Evolutionary conservation across 1,140 invertebrate genomes (phyloP), one percentile per base, ranked within the genome.

Genomic region (Nasonia vitripennis): DNA sequence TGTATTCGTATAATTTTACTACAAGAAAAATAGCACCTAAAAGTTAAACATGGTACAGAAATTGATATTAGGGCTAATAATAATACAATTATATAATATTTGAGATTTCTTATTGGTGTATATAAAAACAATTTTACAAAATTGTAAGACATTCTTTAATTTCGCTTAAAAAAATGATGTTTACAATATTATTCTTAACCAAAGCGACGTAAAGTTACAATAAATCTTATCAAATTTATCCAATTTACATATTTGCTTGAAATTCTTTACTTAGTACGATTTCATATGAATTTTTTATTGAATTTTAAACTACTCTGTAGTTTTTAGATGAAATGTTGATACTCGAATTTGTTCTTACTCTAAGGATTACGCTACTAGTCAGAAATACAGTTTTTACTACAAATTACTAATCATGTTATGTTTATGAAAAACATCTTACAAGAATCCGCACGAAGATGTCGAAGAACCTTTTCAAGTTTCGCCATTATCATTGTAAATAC

Each of bases 401-500:
- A 55, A 62, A 67, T 14, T 20, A 73, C 27, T 74, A 73, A 27
- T 51, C 51, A 11, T n/a, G 27, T 68, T 10, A 14, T 68, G 48
- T 12, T 17, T 67, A 20, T n/a, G 67, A 75, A 62, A 77, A 23
- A 48, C 78, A 45, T 31, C 45, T 83, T 74, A 62, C n/a, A 27
- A 77, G 23, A 78, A 78, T 11, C 27, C 48, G 41, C 10, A 37
- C 14, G 31, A 1, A 10, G 20, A 48, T 6, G 17, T 62, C 48
- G 67, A 14, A 51, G 27, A 75, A 27, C 34, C 74, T 82, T 14
- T 12, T 77, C 51, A n/a, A 27, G 23, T 45, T 27, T 45, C 31
- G 31, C 48, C 41, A 67, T 75, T 23, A 37, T 82, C 12, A 12
- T 70, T 78, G 68, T 70, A 70, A 77, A 83, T 83, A 78, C n/a